Percentiles rank a stretch among this genome's conserved stretches.
Evolutionary conservation across 2,113 vertebrate species (phyloP).

Genomic region (Meles meles): DNA sequence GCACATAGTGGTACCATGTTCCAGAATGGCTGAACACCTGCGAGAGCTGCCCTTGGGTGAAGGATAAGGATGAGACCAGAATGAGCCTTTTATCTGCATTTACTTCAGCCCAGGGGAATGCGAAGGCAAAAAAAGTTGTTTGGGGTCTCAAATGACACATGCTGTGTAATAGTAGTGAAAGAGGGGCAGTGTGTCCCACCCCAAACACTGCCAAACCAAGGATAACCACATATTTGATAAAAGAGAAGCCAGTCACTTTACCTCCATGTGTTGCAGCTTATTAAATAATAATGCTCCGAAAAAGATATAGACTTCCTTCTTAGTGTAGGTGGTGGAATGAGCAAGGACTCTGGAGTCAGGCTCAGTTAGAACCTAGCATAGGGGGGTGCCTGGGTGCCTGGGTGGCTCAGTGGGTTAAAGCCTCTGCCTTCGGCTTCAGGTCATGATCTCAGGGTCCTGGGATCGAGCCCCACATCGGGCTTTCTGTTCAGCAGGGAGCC

Average conservation of each 20-base stretch:
- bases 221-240: background rate
- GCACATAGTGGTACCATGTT: background rate
- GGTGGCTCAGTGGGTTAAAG: no score
- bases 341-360: background rate
- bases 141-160: background rate
- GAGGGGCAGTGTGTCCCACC: background rate
- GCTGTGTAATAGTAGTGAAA: background rate
- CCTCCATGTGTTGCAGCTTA: background rate
- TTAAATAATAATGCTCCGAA: background rate
- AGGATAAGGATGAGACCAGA: background rate
- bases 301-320: background rate
- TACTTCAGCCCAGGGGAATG: background rate
- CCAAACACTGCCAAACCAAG: background rate
- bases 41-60: background rate
- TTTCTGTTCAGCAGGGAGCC: no score
- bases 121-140: background rate
- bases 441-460: no score
- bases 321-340: background rate
- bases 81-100: background rate
- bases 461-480: no score
- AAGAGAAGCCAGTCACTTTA: background rate
- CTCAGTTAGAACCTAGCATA: background rate
- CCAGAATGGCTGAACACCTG: constrained; percentile 1
- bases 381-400: no score
- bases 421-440: no score